These are phyloP conservation scores for Ophiothrix spiculata DNA, from an alignment of 35 echinoderm and acorn worm genomes.

Conservation along the genomic window DNA sequence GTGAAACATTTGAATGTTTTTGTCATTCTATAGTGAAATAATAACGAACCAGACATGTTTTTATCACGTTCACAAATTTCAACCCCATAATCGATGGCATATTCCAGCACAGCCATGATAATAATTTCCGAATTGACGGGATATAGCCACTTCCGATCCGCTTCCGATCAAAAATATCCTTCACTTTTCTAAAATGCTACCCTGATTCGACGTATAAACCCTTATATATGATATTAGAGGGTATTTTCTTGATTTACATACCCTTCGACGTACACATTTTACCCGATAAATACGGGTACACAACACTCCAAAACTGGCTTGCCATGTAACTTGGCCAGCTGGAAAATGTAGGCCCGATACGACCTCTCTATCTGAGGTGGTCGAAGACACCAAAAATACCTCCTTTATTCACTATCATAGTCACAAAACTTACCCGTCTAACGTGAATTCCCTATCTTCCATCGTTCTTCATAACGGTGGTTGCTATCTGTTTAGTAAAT, in stretches of 20 bases:
- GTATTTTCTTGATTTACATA: not conserved
- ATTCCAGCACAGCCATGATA: not conserved
- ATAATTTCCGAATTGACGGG: slow-evolving; percentile 1
- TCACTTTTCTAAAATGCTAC: not conserved
- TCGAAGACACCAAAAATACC: not conserved
- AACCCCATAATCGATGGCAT: not conserved
- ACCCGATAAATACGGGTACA: not conserved
- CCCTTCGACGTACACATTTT: not conserved
- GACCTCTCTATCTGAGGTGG: not conserved
- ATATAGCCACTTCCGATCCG: not conserved
- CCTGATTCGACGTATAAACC: not conserved
- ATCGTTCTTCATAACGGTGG: slow-evolving; percentile 41
- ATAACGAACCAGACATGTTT: not conserved
- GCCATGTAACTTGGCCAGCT: slow-evolving; percentile 1
- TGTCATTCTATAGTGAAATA: not conserved
- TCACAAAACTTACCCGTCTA: slow-evolving; percentile 82
- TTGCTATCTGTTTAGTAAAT: slow-evolving; percentile 22
- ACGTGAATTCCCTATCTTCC: slow-evolving; percentile 76
- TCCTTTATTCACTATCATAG: not conserved
- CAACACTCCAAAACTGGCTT: not conserved
- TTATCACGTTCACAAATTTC: not conserved
- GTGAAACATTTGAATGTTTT: not conserved
- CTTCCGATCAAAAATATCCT: not conserved
- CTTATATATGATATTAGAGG: not conserved
- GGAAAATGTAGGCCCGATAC: not conserved